Conservation (phyloP, 2,113 vertebrate genomes). For the Sorex fumeus region DNA sequence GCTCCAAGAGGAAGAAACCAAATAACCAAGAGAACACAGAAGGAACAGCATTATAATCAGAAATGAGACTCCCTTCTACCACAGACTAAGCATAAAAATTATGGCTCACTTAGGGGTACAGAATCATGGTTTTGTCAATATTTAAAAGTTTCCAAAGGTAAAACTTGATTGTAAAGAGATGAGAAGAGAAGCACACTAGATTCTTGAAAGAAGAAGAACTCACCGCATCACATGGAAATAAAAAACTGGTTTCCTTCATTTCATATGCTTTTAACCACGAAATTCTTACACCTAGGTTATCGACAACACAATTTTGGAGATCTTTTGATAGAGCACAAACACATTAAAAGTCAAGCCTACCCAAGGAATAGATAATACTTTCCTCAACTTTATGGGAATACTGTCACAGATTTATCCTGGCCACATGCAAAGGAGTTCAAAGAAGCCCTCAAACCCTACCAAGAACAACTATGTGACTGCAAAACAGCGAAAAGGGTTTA, state of each 20-base stretch:
- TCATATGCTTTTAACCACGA: slow-evolving; percentile 1
- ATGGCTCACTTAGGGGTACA: slow-evolving; percentile 27
- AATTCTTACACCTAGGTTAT: slow-evolving; percentile 7
- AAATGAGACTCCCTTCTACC: slow-evolving; percentile 58
- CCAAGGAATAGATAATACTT: slow-evolving; percentile 55
- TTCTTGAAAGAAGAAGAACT: not conserved
- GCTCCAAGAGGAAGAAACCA: not conserved
- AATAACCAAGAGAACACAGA: not conserved
- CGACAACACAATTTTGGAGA: slow-evolving; percentile 29
- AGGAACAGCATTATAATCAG: not conserved
- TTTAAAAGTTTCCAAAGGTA: slow-evolving; percentile 55
- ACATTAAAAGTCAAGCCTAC: slow-evolving; percentile 5
- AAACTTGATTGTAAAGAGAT: slow-evolving; percentile 45
- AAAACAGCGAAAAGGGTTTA: slow-evolving; percentile 62
- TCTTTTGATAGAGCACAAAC: slow-evolving; percentile 27
- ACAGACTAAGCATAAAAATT: slow-evolving; percentile 36
- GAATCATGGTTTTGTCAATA: slow-evolving; percentile 38
- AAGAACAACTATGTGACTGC: slow-evolving; percentile 26
- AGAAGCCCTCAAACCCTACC: slow-evolving; percentile 58
- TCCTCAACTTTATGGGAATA: slow-evolving; percentile 1
- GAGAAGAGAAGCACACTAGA: not conserved
- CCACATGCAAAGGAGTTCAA: slow-evolving; percentile 50
- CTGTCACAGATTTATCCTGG: slow-evolving; percentile 53
- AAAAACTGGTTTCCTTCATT: not conserved
- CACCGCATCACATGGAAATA: not conserved